Conservation (phyloP, 2,888 invertebrate genomes). For the Plagodis pulveraria region DNA sequence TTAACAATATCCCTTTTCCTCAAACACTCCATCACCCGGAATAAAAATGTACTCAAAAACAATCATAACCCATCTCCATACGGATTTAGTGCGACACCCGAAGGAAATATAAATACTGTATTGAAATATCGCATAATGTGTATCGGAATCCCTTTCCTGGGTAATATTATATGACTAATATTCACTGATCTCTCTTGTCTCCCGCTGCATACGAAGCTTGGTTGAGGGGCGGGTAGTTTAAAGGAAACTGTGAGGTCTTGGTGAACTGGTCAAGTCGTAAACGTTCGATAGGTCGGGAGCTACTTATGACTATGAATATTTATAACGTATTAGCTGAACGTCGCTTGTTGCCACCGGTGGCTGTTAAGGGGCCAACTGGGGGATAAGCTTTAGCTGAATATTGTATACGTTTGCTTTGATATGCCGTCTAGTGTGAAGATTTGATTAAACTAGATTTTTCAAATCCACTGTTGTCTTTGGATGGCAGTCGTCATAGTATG, state of each 20-base stretch:
- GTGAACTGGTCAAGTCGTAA: conserved; percentile 57
- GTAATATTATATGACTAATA: conserved; percentile 57
- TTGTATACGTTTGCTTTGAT: not conserved
- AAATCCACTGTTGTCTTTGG: too few relatives aligned
- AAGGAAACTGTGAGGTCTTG: conserved; percentile 42
- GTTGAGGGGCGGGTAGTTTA: conserved; percentile 28
- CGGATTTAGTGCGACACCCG: conserved; percentile 60
- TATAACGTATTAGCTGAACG: conserved; percentile 80
- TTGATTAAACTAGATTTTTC: too few relatives aligned
- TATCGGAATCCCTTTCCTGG: conserved; percentile 70
- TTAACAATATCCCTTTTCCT: not conserved
- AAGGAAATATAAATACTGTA: conserved; percentile 78
- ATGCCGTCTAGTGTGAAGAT: not conserved
- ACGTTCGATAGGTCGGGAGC: conserved; percentile 75
- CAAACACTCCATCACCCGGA: conserved; percentile 15
- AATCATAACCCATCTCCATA: conserved; percentile 52
- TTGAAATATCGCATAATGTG: conserved; percentile 79
- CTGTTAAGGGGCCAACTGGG: conserved; percentile 58
- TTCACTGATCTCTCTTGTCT: conserved; percentile 43
- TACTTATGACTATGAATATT: conserved; percentile 83
- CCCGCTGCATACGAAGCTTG: conserved; percentile 14
- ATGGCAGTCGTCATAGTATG: too few relatives aligned
- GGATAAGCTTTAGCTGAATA: conserved; percentile 18
- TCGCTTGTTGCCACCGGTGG: conserved; percentile 63
- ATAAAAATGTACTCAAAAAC: conserved; percentile 31